Evolutionary conservation across 2,113 vertebrate species (phyloP).

Genomic region (Erinaceus europaeus): DNA sequence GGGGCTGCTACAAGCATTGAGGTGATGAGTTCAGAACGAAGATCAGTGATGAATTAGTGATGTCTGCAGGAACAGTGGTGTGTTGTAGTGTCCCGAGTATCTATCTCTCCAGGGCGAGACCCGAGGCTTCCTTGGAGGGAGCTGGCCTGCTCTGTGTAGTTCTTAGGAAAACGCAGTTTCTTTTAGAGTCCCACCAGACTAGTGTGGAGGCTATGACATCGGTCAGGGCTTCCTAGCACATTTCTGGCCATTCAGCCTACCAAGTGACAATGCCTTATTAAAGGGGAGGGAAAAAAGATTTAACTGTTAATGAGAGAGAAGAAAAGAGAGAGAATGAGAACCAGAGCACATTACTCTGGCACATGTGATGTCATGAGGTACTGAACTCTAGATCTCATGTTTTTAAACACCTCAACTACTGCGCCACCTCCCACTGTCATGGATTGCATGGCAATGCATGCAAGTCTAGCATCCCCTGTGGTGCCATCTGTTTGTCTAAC

Average conservation of each 20-base stretch:
- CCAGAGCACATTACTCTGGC: not conserved
- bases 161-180: not conserved
- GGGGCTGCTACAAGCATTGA: not conserved
- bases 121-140: not conserved
- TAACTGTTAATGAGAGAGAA: too few species aligned
- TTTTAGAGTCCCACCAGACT: not conserved
- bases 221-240: not conserved
- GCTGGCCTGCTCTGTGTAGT: not conserved
- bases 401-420: too few species aligned
- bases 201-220: not conserved
- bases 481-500: too few species aligned
- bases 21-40: not conserved
- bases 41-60: not conserved
- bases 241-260: not conserved
- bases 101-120: not conserved
- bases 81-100: rapidly evolving
- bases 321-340: too few species aligned
- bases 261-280: too few species aligned
- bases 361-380: not conserved
- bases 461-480: not conserved
- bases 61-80: not conserved
- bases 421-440: too few species aligned
- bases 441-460: too few species aligned
- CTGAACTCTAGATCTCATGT: too few species aligned
- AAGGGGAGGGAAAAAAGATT: too few species aligned